Percentiles rank a stretch among this genome's conserved stretches.
These are phyloP conservation scores for Caenorhabditis afra DNA, from an alignment of 2,888 invertebrate species.

Conservation along the genomic window DNA sequence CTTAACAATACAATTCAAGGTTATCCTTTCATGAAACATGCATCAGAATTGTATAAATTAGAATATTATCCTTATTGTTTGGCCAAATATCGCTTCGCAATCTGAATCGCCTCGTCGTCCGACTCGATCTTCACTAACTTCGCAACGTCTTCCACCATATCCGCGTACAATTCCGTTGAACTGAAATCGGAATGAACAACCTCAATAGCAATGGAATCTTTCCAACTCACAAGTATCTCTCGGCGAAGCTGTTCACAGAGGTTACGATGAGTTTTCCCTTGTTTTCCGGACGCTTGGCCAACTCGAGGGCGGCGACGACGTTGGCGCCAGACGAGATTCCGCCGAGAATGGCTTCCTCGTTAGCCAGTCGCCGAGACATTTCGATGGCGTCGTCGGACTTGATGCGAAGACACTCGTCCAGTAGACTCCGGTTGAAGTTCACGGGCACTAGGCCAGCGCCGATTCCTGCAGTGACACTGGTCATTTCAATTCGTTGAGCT, in stretches of 20 bases:
- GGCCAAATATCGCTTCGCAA: constrained; percentile 31
- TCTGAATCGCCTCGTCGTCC: constrained; percentile 37
- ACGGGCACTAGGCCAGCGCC: constrained; percentile 70
- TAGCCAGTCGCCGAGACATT: constrained; percentile 67
- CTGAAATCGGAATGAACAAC: no score
- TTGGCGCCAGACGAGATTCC: constrained; percentile 74
- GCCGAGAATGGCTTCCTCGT: constrained; percentile 67
- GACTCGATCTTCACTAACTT: constrained; percentile 33
- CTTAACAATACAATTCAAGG: no score
- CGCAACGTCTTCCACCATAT: constrained; percentile 36
- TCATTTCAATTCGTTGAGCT: no score
- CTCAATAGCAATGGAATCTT: no score
- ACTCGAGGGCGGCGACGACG: constrained; percentile 67
- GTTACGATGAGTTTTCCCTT: constrained; percentile 73
- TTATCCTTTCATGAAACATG: no score
- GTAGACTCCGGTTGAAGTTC: constrained; percentile 52
- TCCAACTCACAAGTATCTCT: constrained; percentile 70
- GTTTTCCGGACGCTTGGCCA: constrained; percentile 67
- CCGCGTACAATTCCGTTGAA: constrained; percentile 49
- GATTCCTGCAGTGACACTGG: constrained; percentile 66
- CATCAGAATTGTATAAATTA: no score
- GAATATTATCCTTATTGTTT: no score
- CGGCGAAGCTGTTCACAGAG: constrained; percentile 69
- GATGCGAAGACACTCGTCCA: constrained; percentile 59
- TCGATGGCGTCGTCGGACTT: constrained; percentile 64